Base-by-base conservation (phyloP, 2,888 invertebrate genomes). In the Tridacna crocea region DNA sequence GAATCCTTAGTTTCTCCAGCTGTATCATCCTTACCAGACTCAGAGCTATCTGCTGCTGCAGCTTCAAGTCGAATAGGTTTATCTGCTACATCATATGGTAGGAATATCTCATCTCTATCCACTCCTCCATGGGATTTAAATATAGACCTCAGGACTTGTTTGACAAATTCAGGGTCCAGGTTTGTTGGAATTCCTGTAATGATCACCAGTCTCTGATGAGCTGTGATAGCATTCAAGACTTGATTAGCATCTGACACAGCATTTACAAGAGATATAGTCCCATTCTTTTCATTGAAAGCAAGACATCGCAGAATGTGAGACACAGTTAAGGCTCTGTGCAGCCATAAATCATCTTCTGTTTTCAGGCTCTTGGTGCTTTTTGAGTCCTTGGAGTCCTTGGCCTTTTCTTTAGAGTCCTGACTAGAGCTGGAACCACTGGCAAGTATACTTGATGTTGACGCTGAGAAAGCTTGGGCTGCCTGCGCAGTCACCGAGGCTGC, bases 321-420 rank as follows among this genome's bases (percentile, higher is more conserved):
- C 72, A 93, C 89, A 36, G 92, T 92, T n/a, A 92, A 82, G 11
- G 92, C 92, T 19, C 92, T 88, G 65, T 93, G 91, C 72, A 93
- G 92, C 94, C 94, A 94, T 0, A 93, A 84, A 83, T 92, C 90
- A 66, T 94, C 93, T 70, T 94, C 94, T n/a, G 84, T 79, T 72
- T 88, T 87, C n/a, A 78, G 72, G 46, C 74, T 76, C 24, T 79
- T 66, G 0, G 58, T 13, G 48, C 63, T 77, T 58, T 76, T 83
- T 8, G 86, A 46, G 6, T 85, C 85, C 68, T 75, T 85, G 19
- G 61, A 24, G 0, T 81, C 81, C 63, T 78, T 79, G 17, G 75
- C 80, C 24, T 81, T 83, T 15, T 85, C 85, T 72, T 79, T 81
- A 26, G 58, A 55, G 11, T 80, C 79, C 46, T 79, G 81, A 72